Evolutionary conservation across 2,888 invertebrate genomes (phyloP), one percentile per base, ranked within the genome.

Genomic region (Branchipolynoe longqiensis): DNA sequence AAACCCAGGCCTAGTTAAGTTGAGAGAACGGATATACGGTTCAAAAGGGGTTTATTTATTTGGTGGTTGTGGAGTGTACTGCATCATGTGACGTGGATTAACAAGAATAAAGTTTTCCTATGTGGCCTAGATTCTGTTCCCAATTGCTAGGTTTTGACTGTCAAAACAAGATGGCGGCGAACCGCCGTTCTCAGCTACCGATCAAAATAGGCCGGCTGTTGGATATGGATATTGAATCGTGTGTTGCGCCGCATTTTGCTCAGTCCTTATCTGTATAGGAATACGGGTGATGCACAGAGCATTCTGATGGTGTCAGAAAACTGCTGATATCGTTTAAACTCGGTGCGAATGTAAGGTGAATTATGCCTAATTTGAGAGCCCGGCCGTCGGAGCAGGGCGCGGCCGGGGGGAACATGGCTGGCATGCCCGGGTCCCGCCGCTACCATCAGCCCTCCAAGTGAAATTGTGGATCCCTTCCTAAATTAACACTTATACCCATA

Each of bases 51-150:
- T 69, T 69, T 14, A 18, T 69, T 33, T 33, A 4, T 33, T 69
- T 12, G 22, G 38, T 33, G n/a, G 12, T 36, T 69, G 69, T 69
- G 69, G 69, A 69, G 69, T 69, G 33, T 33, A 36, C 69, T 69
- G 18, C 69, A 38, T 0, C 36, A 33, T 33, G 69, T 69, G 69
- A 69, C 69, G 36, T 69, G 69, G 69, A 69, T 8, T 38, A 69
- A 36, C 69, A 6, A 69, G 69, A 69, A 69, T 69, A 69, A 69
- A 69, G 14, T 31, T 69, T 36, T 69, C 69, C 12, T 69, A 36
- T 69, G 6, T 69, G 69, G 69, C 69, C 69, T 69, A 69, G 69
- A 69, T 69, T 69, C 69, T 38, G 36, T 69, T 38, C 69, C n/a
- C n/a, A n/a, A n/a, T 69, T 69, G 69, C 38, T 38, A 69, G 38